Percentiles rank a stretch among this genome's conserved stretches.
Evolutionary conservation across 2,888 invertebrate genomes (phyloP).

Genomic region (Stenoptilia bipunctidactyla): DNA sequence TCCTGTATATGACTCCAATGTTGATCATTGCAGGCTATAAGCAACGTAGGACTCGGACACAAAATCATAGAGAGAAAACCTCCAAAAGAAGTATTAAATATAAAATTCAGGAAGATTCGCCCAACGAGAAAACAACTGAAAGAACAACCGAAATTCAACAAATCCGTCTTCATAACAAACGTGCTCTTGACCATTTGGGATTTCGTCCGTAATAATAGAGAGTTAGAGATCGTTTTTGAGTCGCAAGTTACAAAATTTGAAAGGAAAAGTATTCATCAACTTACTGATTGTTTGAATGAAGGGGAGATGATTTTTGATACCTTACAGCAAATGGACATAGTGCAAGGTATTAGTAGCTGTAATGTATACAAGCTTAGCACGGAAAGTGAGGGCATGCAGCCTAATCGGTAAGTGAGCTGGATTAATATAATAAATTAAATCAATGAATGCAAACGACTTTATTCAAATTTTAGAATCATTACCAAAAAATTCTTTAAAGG

Average conservation of each 20-base stretch:
- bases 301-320: slow-evolving; percentile 11
- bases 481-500: no score
- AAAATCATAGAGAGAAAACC: no score
- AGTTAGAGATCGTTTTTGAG: slow-evolving; percentile 31
- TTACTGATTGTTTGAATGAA: slow-evolving; percentile 17
- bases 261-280: slow-evolving; percentile 23
- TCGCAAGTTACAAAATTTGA: slow-evolving; percentile 20
- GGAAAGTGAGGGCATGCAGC: slow-evolving; percentile 23
- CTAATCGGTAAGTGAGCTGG: slow-evolving; percentile 24
- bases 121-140: no score
- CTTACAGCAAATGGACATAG: slow-evolving; percentile 20
- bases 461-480: not conserved
- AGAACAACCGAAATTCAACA: slow-evolving; percentile 2
- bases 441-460: not conserved
- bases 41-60: no score
- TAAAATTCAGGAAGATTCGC: no score
- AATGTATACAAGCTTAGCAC: slow-evolving; percentile 29
- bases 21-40: no score
- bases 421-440: not conserved
- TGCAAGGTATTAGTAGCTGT: slow-evolving; percentile 22
- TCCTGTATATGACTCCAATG: no score
- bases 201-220: slow-evolving; percentile 34
- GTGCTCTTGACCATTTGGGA: slow-evolving; percentile 26
- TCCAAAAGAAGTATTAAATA: no score
- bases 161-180: slow-evolving; percentile 24